phyloP scores from a whole-genome alignment of 2,797 vertebrate genomes.

The Sitta carolinensis region DNA sequence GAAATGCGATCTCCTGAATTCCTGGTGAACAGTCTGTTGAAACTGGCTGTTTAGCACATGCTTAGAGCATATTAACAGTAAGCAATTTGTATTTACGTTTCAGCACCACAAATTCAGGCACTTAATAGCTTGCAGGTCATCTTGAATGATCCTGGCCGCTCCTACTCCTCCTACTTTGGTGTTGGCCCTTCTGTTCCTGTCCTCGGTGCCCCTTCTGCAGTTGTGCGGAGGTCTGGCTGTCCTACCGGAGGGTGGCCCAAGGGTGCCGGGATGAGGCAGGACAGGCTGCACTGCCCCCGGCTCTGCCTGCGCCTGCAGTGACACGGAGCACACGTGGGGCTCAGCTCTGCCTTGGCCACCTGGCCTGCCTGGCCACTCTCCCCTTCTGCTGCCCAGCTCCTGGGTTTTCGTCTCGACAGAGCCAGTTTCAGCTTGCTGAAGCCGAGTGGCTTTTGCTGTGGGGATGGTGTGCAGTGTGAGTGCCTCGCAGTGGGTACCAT shows the following conservation, averaged over 20 bases:
- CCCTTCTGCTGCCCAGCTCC: neutral
- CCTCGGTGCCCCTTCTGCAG: neutral
- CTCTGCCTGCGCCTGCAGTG: neutral
- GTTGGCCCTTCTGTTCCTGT: neutral
- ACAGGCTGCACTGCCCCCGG: accelerated
- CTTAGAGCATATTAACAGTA: neutral
- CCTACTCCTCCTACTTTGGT: accelerated
- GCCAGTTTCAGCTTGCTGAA: neutral
- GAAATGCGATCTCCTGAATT: neutral
- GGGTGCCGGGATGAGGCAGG: neutral
- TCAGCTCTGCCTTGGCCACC: neutral
- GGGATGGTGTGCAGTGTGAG: neutral
- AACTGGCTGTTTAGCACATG: neutral
- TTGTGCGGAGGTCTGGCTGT: neutral
- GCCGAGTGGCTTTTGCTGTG: neutral
- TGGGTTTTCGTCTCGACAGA: neutral
- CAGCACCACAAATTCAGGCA: neutral
- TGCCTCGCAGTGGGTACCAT: neutral
- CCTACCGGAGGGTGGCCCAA: neutral
- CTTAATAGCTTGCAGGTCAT: neutral
- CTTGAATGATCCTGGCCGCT: neutral
- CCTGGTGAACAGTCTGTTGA: neutral
- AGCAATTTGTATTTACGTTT: neutral
- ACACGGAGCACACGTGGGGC: neutral
- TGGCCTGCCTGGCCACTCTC: neutral